These are phyloP conservation scores for Drosophila testacea DNA, from an alignment of 2,888 invertebrate species.

Conservation along the genomic window DNA sequence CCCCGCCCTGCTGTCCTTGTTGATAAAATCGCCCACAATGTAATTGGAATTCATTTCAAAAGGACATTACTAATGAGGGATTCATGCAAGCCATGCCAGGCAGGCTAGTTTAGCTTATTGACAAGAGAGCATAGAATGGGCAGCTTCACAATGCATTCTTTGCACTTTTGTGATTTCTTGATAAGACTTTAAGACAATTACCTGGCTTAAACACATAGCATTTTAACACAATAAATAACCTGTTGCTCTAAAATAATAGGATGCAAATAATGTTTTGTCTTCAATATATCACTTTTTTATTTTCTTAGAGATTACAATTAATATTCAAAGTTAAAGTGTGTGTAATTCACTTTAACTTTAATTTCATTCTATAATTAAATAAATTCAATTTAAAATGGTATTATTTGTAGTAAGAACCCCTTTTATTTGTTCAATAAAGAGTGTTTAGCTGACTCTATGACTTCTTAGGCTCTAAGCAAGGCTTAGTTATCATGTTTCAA, in stretches of 20 bases:
- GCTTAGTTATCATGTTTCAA: background rate
- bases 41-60: constrained; percentile 73
- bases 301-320: no score
- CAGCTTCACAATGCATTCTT: constrained; percentile 1
- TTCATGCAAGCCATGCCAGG: background rate
- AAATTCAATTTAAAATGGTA: no score
- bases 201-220: background rate
- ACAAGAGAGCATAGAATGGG: background rate
- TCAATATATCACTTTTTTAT: background rate
- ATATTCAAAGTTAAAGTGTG: no score
- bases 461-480: no score
- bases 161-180: background rate
- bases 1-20: constrained; percentile 64
- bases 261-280: background rate
- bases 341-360: no score
- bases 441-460: no score
- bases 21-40: constrained; percentile 73
- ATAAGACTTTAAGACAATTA: background rate
- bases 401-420: no score
- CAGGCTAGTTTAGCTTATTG: background rate
- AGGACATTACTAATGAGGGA: constrained; percentile 63
- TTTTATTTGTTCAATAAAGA: no score
- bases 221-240: background rate
- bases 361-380: no score
- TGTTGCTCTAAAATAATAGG: background rate